Evolutionary conservation across 2,797 vertebrate species (phyloP).

Genomic region (Peromyscus attwateri): DNA sequence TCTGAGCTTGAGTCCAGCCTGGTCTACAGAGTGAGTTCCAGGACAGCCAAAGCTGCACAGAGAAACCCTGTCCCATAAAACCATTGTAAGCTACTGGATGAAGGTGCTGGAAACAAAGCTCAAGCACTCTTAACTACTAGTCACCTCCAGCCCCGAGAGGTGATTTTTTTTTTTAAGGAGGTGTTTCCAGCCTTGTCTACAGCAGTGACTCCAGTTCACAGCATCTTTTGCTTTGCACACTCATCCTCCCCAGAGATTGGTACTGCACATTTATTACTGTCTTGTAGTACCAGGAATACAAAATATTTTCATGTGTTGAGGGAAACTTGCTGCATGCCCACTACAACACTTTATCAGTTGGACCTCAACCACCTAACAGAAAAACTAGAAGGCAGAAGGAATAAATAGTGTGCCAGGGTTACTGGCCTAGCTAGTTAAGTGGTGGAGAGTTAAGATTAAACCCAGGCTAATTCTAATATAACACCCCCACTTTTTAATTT

Average conservation of each 20-base stretch:
- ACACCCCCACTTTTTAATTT: not conserved
- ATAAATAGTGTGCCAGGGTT: not conserved
- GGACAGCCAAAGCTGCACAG: not conserved
- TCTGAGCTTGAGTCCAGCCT: not conserved
- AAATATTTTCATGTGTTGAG: constrained; percentile 56
- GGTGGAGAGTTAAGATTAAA: constrained; percentile 33
- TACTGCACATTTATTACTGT: not conserved
- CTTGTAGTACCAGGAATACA: constrained; percentile 30
- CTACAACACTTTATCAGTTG: not conserved
- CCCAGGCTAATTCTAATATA: constrained; percentile 31
- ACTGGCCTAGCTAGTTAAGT: constrained; percentile 47
- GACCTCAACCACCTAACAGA: not conserved
- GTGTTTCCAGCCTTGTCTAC: too few relatives aligned
- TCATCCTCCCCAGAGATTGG: not conserved
- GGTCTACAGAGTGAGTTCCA: not conserved
- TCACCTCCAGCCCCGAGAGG: not conserved
- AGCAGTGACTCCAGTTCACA: not conserved
- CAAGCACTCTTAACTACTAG: not conserved
- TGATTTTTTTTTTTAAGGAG: not conserved
- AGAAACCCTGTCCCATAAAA: not conserved
- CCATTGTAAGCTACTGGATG: not conserved
- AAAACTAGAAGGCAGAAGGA: constrained; percentile 48
- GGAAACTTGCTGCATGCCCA: constrained; percentile 35
- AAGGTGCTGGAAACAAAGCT: not conserved
- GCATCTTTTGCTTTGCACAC: not conserved